Base-by-base conservation (phyloP, 2,797 vertebrate genomes). In the Caiman crocodilus region DNA sequence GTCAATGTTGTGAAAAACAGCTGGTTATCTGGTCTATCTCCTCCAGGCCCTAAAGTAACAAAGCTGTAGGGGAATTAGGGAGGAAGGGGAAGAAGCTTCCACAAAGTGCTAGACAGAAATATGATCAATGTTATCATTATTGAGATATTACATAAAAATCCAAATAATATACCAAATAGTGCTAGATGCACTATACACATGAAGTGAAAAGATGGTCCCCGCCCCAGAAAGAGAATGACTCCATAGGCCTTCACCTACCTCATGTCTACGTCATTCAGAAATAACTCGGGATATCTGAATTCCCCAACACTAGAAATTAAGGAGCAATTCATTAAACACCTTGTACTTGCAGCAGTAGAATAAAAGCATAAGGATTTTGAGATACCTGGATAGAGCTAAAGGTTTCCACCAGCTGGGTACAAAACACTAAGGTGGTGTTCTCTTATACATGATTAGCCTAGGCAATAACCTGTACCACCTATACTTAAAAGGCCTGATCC, bases 341-440 rank as follows among this genome's bases (percentile, higher is more conserved):
- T 80, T 63, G 42, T 55, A 85, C 28, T 26, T 86, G 75, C 55
- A 89, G 58, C 17, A 76, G 21, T 5, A 82, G 65, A 16, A 81
- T 76, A 84, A 86, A 80, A 84, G n/a, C 57, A 67, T 13, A 90
- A 87, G 10, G 21, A 73, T 76, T 90, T 88, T 89, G n/a, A 89
- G 76, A 67, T 0, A 14, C 2, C 6, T 2, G 2, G 5, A 3
- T 78, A 50, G 6, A 86, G 58, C 23, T 30, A 55, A 28, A 13
- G 59, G 12, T 42, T 85, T 77, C 30, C 90, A 64, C 1, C 2
- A 85, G 4, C 0, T 56, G 26, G 14, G n/a, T 78, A 21, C 64
- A 85, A 84, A 65, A 65, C 3, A 79, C 42, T 50, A 50, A 50
- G 50, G 56, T 14, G 25, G 56, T 88, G 76, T 56, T 50, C 64